Conservation (phyloP, 2,888 invertebrate species). For the Itoplectis maculator region DNA sequence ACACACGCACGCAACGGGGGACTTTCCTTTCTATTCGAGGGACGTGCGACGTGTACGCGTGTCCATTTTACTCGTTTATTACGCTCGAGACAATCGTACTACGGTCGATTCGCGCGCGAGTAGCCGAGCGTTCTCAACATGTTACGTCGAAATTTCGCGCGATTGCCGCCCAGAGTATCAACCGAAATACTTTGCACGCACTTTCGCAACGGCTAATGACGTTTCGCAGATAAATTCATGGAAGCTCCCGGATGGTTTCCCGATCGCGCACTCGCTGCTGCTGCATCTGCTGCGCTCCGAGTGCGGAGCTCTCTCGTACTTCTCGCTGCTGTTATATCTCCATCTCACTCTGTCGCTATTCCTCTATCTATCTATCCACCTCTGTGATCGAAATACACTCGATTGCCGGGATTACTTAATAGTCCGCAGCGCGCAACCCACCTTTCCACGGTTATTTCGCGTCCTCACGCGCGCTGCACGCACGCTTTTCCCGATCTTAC, state of each 20-base stretch:
- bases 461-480: constrained; percentile 32
- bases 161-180: not conserved
- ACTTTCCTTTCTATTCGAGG: constrained; percentile 32
- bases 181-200: constrained; percentile 8
- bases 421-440: constrained; percentile 23
- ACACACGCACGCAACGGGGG: not conserved
- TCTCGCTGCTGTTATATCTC: not conserved
- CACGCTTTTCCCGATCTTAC: constrained; percentile 32
- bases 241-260: constrained; percentile 35
- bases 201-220: constrained; percentile 25
- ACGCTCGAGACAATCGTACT: constrained; percentile 51
- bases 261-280: constrained; percentile 32
- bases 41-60: constrained; percentile 37
- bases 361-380: not conserved
- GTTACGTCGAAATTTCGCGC: constrained; percentile 20
- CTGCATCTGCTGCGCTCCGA: constrained; percentile 5
- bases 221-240: constrained; percentile 43
- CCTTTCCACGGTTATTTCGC: constrained; percentile 26
- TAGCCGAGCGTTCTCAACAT: constrained; percentile 27
- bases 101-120: constrained; percentile 22
- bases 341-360: no score
- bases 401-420: not conserved
- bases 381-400: not conserved
- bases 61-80: constrained; percentile 48
- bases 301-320: constrained; percentile 26